Evolutionary conservation across 2,113 vertebrate species (phyloP).

Genomic region (Corythornis vintsioides): DNA sequence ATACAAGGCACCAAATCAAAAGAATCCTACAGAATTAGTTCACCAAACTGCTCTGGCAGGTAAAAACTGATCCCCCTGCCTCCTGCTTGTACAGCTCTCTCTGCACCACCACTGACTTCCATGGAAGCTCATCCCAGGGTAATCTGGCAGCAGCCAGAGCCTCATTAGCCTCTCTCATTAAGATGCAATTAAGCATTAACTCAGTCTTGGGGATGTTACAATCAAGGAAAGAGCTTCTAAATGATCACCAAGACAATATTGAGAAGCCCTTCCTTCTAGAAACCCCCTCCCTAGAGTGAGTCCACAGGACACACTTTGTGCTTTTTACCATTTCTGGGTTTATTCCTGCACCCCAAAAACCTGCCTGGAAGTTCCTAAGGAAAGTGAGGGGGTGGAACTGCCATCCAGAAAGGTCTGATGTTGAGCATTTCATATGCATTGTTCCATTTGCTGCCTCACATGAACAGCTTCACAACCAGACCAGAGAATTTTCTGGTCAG

Average conservation of each 20-base stretch:
- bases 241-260: not conserved
- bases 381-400: not conserved
- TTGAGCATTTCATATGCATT: not conserved
- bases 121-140: not conserved
- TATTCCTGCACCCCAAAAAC: slow-evolving; percentile 23
- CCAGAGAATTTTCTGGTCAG: not conserved
- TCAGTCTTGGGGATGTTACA: slow-evolving; percentile 40
- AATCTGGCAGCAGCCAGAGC: not conserved
- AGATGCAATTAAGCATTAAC: slow-evolving; percentile 3
- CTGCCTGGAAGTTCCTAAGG: slow-evolving; percentile 12
- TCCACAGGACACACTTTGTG: slow-evolving; percentile 72
- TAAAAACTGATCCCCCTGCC: slow-evolving; percentile 28
- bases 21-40: slow-evolving; percentile 64
- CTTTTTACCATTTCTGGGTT: slow-evolving; percentile 40
- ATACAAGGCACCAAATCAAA: slow-evolving; percentile 76
- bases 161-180: not conserved
- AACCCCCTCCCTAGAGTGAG: slow-evolving; percentile 24
- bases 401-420: not conserved
- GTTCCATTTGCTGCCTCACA: not conserved
- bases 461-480: not conserved
- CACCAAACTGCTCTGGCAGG: slow-evolving; percentile 53
- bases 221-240: slow-evolving; percentile 1
- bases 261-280: slow-evolving; percentile 45
- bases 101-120: not conserved
- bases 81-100: not conserved